A percentile compares a stretch with the other conserved stretches of the same genome.
phyloP scores from a whole-genome alignment of 2,797 vertebrate genomes.

The Rhynchonycteris naso region DNA sequence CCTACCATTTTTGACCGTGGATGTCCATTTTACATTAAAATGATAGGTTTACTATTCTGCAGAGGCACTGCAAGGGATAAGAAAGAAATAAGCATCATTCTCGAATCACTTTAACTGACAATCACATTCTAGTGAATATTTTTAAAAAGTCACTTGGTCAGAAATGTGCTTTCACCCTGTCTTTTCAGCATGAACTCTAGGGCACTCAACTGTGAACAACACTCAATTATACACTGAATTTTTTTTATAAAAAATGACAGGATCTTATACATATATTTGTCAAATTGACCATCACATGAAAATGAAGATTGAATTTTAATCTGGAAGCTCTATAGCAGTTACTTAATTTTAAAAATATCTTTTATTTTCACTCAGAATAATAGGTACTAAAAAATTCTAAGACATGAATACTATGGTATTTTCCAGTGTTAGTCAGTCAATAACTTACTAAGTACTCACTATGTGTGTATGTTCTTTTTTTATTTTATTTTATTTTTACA shows the following conservation, averaged over 20 bases:
- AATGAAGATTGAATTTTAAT: conserved; percentile 53
- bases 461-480: not conserved
- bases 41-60: conserved; percentile 7
- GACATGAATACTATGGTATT: not conserved
- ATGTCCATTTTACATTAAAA: conserved; percentile 45
- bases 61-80: not conserved
- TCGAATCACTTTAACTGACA: conserved; percentile 6
- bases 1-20: not conserved
- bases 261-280: conserved; percentile 48
- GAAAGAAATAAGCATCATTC: not conserved
- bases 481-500: too few relatives aligned
- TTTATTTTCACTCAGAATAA: not conserved
- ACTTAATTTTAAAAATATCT: not conserved
- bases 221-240: conserved; percentile 53
- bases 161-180: conserved; percentile 40
- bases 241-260: conserved; percentile 57
- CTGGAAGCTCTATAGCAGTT: not conserved
- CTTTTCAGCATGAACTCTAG: conserved; percentile 55
- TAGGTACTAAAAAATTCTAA: not conserved
- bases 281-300: conserved; percentile 38
- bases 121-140: not conserved
- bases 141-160: conserved; percentile 41
- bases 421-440: not conserved
- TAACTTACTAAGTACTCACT: not conserved
- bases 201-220: conserved; percentile 37